Percentiles rank a stretch among this genome's conserved stretches.
phyloP scores from a whole-genome alignment of 2,113 vertebrate species.

The Gallinago undulata region DNA sequence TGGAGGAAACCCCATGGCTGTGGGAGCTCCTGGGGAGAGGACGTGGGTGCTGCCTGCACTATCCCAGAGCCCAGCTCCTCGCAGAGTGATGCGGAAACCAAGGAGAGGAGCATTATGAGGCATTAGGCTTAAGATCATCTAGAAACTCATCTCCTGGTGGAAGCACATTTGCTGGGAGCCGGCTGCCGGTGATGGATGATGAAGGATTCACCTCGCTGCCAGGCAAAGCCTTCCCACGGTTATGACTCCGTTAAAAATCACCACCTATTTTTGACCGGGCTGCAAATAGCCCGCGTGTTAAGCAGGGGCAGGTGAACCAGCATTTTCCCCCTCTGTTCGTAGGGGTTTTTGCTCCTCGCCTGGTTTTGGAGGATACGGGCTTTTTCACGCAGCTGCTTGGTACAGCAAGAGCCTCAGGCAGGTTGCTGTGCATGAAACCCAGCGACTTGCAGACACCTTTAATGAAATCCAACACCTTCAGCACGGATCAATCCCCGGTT shows the following conservation, averaged over 20 bases:
- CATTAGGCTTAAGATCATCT: neutral
- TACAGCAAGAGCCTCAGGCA: neutral
- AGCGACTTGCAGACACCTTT: neutral
- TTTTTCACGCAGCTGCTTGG: neutral
- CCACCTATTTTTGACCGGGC: slow-evolving; percentile 9
- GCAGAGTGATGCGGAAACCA: neutral
- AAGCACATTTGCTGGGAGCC: neutral
- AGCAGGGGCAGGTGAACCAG: neutral
- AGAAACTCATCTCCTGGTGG: neutral
- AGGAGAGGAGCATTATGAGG: neutral
- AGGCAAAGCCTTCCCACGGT: slow-evolving; percentile 18
- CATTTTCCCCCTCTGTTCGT: neutral
- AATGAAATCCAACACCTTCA: neutral
- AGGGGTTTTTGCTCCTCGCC: neutral
- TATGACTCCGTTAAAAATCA: slow-evolving; percentile 38
- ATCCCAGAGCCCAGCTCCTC: neutral
- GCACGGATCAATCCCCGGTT: neutral
- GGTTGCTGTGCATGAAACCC: neutral
- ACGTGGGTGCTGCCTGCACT: fast-evolving
- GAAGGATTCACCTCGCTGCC: neutral
- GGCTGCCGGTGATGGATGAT: slow-evolving; percentile 9
- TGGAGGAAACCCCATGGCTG: neutral
- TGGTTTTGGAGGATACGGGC: neutral
- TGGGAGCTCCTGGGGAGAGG: neutral
- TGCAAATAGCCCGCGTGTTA: neutral